Conservation (phyloP, 2,888 invertebrate species). For the Apotomis turbidana region DNA sequence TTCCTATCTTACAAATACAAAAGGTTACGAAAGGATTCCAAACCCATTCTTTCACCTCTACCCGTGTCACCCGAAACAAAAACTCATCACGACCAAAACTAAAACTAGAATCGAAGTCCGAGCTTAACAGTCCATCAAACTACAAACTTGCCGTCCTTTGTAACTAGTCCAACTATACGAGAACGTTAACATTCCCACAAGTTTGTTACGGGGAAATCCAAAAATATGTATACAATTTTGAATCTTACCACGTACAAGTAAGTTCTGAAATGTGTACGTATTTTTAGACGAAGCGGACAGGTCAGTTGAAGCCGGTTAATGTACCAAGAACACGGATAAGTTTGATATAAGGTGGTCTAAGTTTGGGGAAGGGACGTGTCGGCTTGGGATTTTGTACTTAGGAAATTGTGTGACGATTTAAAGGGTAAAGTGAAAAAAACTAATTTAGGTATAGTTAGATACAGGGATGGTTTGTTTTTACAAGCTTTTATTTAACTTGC, state of each 20-base stretch:
- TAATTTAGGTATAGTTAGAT: background rate
- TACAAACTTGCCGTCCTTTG: conserved; percentile 32
- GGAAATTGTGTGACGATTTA: conserved; percentile 6
- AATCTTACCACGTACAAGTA: background rate
- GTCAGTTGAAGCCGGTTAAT: conserved; percentile 34
- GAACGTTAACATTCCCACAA: conserved; percentile 32
- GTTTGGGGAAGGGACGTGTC: conserved; percentile 21
- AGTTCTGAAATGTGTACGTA: conserved; percentile 3
- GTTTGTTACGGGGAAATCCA: conserved; percentile 13
- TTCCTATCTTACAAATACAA: too few species aligned
- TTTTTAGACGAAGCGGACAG: conserved; percentile 2
- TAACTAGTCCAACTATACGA: conserved; percentile 23
- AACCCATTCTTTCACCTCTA: background rate
- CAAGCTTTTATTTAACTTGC: too few species aligned
- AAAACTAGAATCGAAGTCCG: conserved; percentile 34
- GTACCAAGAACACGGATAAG: conserved; percentile 35
- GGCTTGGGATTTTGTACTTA: conserved; percentile 22
- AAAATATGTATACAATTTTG: conserved; percentile 14
- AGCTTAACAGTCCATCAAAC: conserved; percentile 38
- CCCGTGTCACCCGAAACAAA: conserved; percentile 19
- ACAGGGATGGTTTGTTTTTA: too few species aligned
- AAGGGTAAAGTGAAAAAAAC: background rate
- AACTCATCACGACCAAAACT: conserved; percentile 36
- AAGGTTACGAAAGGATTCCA: background rate
- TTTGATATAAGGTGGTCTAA: conserved; percentile 30